These are phyloP conservation scores for Oithona nana DNA, from an alignment of 2,888 invertebrate genomes.

Conservation along the genomic window DNA sequence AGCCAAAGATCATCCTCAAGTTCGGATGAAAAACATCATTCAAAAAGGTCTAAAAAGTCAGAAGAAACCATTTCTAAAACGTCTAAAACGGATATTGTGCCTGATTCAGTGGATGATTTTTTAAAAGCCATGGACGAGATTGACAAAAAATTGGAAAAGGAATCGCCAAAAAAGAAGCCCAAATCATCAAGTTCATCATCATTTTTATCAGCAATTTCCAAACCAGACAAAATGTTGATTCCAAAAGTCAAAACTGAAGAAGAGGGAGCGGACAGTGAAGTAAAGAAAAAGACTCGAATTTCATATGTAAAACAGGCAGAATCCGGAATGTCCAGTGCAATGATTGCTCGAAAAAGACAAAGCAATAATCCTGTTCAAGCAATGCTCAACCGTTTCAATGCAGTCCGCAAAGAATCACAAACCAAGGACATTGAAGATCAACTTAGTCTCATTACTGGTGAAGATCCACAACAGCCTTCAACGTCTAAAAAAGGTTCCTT, in stretches of 20 bases:
- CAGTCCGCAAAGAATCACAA: not conserved
- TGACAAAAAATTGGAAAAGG: not conserved
- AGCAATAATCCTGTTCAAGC: not conserved
- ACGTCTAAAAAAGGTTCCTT: not conserved
- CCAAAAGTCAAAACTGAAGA: not conserved
- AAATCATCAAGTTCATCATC: not conserved
- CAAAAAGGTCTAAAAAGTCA: too few relatives aligned
- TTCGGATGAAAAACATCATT: too few relatives aligned
- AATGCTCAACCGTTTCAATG: not conserved
- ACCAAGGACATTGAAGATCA: not conserved
- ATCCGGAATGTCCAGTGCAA: not conserved
- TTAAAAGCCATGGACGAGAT: slow-evolving; percentile 11
- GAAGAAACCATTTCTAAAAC: too few relatives aligned
- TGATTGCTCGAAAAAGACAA: not conserved
- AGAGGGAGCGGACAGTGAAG: not conserved
- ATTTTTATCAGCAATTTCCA: not conserved
- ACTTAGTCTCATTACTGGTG: not conserved
- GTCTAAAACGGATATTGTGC: too few relatives aligned
- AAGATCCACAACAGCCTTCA: not conserved
- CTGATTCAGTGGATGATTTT: not conserved
- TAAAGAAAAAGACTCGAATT: not conserved
- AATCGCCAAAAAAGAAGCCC: not conserved
- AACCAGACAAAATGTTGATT: not conserved
- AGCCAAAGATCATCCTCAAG: too few relatives aligned
- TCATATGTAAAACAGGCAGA: not conserved